Percentiles rank a stretch among this genome's conserved stretches.
Evolutionary conservation across 2,113 vertebrate species (phyloP).

Genomic region (Apodemus sylvaticus): DNA sequence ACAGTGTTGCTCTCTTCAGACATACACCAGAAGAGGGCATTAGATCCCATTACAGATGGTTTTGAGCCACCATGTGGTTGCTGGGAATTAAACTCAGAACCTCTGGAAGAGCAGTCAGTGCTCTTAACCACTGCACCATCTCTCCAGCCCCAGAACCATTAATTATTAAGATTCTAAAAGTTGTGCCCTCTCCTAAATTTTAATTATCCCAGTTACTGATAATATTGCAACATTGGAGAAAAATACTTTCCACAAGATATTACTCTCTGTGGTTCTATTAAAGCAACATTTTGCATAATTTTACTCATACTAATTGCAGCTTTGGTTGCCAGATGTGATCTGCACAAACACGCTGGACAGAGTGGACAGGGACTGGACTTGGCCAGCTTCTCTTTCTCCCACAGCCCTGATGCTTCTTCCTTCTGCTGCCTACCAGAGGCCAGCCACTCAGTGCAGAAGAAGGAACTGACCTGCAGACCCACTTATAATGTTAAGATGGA

Average conservation of each 20-base stretch:
- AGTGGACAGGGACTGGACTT: background rate
- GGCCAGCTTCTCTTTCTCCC: background rate
- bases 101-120: too few species aligned
- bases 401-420: background rate
- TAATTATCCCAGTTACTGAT: background rate
- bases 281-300: background rate
- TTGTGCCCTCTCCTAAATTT: background rate
- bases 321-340: background rate
- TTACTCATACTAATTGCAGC: background rate
- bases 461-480: too few species aligned
- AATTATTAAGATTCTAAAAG: conserved; percentile 37
- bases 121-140: too few species aligned
- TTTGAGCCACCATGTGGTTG: too few species aligned
- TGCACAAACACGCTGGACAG: background rate
- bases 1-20: too few species aligned
- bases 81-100: too few species aligned
- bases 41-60: too few species aligned
- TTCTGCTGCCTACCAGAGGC: background rate
- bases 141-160: background rate
- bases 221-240: background rate
- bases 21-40: too few species aligned
- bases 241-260: background rate
- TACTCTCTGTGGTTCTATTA: background rate
- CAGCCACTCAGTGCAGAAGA: too few species aligned
- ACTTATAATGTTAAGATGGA: background rate